A percentile compares a stretch with the other conserved stretches of the same genome.
Conservation (phyloP, 2,113 vertebrate species). For the Cheilinus undulatus region DNA sequence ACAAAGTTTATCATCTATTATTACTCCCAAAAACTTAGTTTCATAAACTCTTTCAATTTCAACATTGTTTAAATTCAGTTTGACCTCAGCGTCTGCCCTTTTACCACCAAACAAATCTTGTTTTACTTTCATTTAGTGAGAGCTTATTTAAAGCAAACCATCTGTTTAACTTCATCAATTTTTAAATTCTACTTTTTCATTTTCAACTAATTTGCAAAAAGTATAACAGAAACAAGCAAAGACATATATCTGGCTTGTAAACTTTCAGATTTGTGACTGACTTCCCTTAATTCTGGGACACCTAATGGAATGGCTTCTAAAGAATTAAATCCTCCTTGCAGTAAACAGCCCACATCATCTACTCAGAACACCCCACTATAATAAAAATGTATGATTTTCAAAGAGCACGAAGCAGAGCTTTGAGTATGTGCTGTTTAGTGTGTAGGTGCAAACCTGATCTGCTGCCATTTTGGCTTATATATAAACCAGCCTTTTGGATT, state of each 20-base stretch:
- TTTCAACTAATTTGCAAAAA: too few species aligned
- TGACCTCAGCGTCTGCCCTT: too few species aligned
- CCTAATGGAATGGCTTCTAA: neutral
- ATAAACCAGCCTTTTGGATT: conserved; percentile 6
- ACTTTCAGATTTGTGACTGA: neutral
- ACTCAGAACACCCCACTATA: neutral
- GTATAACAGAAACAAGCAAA: neutral
- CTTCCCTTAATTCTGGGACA: neutral
- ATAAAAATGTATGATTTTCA: neutral
- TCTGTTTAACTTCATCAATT: too few species aligned
- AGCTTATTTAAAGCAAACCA: too few species aligned
- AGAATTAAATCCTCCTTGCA: neutral
- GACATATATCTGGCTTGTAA: neutral
- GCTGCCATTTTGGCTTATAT: conserved; percentile 8
- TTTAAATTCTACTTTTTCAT: too few species aligned
- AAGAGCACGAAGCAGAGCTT: neutral
- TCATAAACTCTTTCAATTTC: too few species aligned
- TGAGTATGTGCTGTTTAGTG: neutral
- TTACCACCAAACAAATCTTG: too few species aligned
- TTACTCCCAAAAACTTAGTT: too few species aligned
- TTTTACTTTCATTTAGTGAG: too few species aligned
- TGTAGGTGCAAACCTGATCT: conserved; percentile 44
- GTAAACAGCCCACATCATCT: conserved; percentile 10
- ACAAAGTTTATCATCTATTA: too few species aligned
- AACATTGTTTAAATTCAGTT: too few species aligned